Evolutionary conservation across 37 sponge, comb jelly and placozoan species (phyloP).

Genomic region (Halichondria panicea): DNA sequence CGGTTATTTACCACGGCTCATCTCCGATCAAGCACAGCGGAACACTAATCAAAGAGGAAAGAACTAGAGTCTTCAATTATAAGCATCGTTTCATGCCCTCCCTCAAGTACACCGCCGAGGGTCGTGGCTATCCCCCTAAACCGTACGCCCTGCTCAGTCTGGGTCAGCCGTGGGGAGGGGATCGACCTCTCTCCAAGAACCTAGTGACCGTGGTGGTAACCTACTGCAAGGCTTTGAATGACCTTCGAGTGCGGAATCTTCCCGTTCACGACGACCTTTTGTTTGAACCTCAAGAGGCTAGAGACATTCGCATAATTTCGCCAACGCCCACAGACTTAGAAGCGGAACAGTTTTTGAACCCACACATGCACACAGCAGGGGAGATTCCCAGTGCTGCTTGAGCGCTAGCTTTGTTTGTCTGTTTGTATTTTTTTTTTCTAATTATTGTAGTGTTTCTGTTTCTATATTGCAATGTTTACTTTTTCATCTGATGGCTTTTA

Average conservation of each 20-base stretch:
- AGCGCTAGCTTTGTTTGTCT: too few species aligned
- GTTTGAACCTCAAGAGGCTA: slow-evolving; percentile 49
- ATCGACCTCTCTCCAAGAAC: slow-evolving; percentile 66
- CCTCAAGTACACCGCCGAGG: slow-evolving; percentile 32
- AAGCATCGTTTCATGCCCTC: slow-evolving; percentile 29
- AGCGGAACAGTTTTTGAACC: slow-evolving; percentile 65
- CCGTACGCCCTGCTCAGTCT: slow-evolving; percentile 72
- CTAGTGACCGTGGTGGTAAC: slow-evolving; percentile 62
- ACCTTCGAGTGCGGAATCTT: slow-evolving; percentile 20
- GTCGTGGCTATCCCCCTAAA: slow-evolving; percentile 53
- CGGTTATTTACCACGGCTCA: slow-evolving; percentile 51
- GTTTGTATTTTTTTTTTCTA: too few species aligned
- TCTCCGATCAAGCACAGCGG: slow-evolving; percentile 38
- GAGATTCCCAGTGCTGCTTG: neutral
- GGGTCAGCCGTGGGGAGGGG: slow-evolving; percentile 83
- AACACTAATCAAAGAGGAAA: slow-evolving; percentile 38
- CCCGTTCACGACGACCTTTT: slow-evolving; percentile 51
- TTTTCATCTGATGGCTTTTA: too few species aligned
- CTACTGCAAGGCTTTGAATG: slow-evolving; percentile 60
- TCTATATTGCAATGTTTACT: too few species aligned
- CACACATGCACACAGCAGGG: neutral
- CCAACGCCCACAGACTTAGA: slow-evolving; percentile 49
- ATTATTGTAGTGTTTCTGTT: too few species aligned
- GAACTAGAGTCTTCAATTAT: slow-evolving; percentile 44
- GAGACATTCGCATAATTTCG: slow-evolving; percentile 47